These are phyloP conservation scores for Rhynchonycteris naso DNA, from an alignment of 2,797 vertebrate species.

Conservation along the genomic window DNA sequence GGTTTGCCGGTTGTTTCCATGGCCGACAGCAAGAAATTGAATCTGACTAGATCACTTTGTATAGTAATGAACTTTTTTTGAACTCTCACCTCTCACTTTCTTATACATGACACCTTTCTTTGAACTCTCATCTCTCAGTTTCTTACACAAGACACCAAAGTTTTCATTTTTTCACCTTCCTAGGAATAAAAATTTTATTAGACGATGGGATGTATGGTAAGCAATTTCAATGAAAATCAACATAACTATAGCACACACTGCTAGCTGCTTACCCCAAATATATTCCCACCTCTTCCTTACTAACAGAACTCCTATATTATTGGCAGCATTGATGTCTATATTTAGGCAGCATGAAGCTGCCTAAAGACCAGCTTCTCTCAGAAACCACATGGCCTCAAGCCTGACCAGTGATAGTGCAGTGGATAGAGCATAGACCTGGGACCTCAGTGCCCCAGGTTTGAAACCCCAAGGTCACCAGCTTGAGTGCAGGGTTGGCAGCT, in stretches of 20 bases:
- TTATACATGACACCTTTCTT: constrained; percentile 40
- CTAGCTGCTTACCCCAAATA: neutral
- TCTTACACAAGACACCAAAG: constrained; percentile 10
- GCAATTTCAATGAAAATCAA: neutral
- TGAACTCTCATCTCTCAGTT: neutral
- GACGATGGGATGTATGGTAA: neutral
- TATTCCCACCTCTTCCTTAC: neutral
- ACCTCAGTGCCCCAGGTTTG: too few species aligned
- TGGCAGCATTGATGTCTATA: neutral
- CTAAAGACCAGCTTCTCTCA: constrained; percentile 25
- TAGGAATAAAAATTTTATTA: constrained; percentile 25
- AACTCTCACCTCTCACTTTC: constrained; percentile 11
- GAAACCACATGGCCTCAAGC: neutral
- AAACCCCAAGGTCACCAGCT: too few species aligned
- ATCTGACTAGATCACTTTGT: neutral
- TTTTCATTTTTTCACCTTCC: constrained; percentile 4
- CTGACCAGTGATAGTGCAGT: too few species aligned
- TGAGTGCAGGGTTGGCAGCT: neutral
- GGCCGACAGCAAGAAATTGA: constrained; percentile 22
- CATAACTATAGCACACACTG: neutral
- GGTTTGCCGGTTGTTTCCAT: neutral
- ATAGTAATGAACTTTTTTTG: constrained; percentile 34
- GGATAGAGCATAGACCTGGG: too few species aligned
- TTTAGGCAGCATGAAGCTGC: too few species aligned
- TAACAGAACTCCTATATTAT: neutral